phyloP scores from a whole-genome alignment of 2,888 invertebrate genomes.

The Dynastes tityus region DNA sequence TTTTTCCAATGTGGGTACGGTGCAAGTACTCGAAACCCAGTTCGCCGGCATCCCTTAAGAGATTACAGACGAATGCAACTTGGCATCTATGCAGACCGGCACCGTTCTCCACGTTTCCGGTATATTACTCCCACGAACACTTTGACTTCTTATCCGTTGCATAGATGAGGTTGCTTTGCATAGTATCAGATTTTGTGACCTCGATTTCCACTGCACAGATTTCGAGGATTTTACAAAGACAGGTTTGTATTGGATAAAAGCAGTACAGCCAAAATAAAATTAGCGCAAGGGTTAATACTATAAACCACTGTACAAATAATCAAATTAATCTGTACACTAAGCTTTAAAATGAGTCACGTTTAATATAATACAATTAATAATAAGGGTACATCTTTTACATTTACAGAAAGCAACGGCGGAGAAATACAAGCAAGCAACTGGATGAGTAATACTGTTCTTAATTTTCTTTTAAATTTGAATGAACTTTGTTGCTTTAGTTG shows the following conservation, averaged over 20 bases:
- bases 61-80: conserved; percentile 52
- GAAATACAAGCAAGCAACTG: too few species aligned
- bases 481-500: too few species aligned
- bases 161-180: conserved; percentile 33
- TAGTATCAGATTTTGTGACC: conserved; percentile 24
- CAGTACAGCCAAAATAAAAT: too few species aligned
- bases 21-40: conserved; percentile 1
- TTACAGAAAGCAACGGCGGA: too few species aligned
- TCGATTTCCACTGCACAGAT: conserved; percentile 14
- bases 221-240: not conserved
- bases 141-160: conserved; percentile 38
- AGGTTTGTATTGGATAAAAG: not conserved
- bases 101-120: conserved; percentile 53
- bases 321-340: too few species aligned
- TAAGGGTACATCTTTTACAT: too few species aligned
- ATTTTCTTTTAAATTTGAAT: too few species aligned
- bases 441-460: too few species aligned
- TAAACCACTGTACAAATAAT: too few species aligned
- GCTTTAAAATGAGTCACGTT: too few species aligned
- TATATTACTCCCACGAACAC: conserved; percentile 49
- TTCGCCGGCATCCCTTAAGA: conserved; percentile 51
- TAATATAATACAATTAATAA: too few species aligned
- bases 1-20: conserved; percentile 5
- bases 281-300: too few species aligned
- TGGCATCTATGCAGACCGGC: conserved; percentile 54